Evolutionary conservation across 2,113 vertebrate genomes (phyloP).

Genomic region (Dicaeum eximium): DNA sequence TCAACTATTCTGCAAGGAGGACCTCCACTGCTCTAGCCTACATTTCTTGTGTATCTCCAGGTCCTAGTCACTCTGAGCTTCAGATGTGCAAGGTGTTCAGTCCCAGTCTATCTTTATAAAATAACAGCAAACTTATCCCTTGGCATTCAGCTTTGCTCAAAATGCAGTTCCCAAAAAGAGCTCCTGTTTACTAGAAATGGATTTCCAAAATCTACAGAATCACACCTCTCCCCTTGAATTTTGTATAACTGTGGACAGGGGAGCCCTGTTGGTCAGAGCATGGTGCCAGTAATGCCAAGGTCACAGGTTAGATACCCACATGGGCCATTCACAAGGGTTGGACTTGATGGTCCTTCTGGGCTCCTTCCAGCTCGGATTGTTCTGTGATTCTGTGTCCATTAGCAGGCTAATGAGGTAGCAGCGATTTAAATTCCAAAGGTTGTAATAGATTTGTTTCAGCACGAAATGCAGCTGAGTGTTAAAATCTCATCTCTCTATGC

Average conservation of each 20-base stretch:
- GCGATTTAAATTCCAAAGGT: constrained; percentile 76
- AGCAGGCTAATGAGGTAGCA: constrained; percentile 89
- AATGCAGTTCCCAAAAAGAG: background rate
- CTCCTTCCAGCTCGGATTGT: background rate
- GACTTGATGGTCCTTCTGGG: background rate
- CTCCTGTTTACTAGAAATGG: background rate
- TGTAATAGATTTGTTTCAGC: constrained; percentile 74
- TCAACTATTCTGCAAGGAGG: background rate
- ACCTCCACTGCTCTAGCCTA: background rate
- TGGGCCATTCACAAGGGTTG: background rate
- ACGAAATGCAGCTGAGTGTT: constrained; percentile 76
- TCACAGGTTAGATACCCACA: accelerated
- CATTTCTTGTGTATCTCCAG: background rate
- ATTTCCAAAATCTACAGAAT: constrained; percentile 12
- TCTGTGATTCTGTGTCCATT: constrained; percentile 69
- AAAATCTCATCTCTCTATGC: constrained; percentile 78
- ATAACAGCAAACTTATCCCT: background rate
- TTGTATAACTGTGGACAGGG: constrained; percentile 58
- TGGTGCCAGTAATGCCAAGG: background rate
- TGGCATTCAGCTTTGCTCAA: background rate
- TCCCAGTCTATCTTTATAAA: background rate
- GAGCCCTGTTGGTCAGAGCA: background rate
- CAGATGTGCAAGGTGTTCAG: too few relatives aligned
- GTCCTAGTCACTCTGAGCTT: background rate
- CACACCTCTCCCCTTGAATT: constrained; percentile 52